Base-by-base conservation (phyloP, 2,888 invertebrate species). In the Periphyllus acericola region DNA sequence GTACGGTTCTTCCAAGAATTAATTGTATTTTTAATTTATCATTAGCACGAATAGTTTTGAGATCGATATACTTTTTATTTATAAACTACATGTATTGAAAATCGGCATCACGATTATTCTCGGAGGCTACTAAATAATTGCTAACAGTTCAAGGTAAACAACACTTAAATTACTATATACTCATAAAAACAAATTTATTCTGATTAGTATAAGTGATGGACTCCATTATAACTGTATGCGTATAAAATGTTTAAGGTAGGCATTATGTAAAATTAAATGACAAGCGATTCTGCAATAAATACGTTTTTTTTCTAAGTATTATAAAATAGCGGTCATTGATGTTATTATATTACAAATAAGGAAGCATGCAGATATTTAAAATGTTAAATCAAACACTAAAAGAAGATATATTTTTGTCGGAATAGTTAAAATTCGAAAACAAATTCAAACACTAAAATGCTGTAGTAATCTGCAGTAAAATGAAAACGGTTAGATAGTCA, bases 71-170 rank as follows among this genome's bases (percentile, higher is more conserved):
- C n/a, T 11, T 36, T 66, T 80, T 66, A n/a, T 36, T 8, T 36
- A 32, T 36, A 66, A 34, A 80, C 66, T 80, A 80, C 66, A 36
- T n/a, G 60, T 66, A 66, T 80, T 36, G 66, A 36, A 66, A 80
- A 80, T 46, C 40, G 40, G 81, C 40, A 68, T 40, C 17, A 5
- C 29, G 25, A 40, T 14, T 60, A 21, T 14, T 46, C 36, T 21
- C 19, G 19, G 36, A 66, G 8, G n/a, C 36, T 66, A 66, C 60
- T 36, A 79, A 60, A 80, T 40, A 68, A 80, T 40, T 40, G 6
- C 36, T 36, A n/a, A 66, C 60, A 66, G 80, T 80, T 66, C 80
- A 66, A 80, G 80, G 66, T 66, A 19, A 80, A 79, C 55, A 21
- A 17, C 66, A 40, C 32, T 19, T 66, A 68, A 80, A 66, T 80